Percentiles rank a stretch among this genome's conserved stretches.
Evolutionary conservation across 53 echinoderm and acorn worm species (phyloP).

Genomic region (Holothuria leucospilota): DNA sequence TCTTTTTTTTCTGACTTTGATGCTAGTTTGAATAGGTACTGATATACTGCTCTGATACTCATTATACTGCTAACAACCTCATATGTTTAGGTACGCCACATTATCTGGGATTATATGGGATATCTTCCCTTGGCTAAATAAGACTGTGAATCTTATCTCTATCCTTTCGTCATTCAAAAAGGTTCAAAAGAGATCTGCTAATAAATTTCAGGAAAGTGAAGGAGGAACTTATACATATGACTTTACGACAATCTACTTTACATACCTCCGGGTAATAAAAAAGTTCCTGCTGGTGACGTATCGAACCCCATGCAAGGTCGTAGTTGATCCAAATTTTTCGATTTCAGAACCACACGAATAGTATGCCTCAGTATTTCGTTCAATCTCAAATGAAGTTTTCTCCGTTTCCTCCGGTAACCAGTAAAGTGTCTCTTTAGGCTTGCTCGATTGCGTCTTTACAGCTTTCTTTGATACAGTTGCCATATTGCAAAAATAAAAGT

Average conservation of each 20-base stretch:
- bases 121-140: no score
- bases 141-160: no score
- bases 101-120: no score
- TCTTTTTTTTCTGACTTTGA: no score
- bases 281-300: conserved; percentile 55
- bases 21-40: no score
- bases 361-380: no score
- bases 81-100: no score
- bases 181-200: neutral
- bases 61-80: no score
- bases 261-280: conserved; percentile 55
- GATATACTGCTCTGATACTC: no score
- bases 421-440: neutral
- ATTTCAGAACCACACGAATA: conserved; percentile 23
- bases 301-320: conserved; percentile 70
- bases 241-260: neutral
- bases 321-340: conserved; percentile 47
- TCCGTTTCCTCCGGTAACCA: conserved; percentile 25
- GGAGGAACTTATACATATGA: neutral
- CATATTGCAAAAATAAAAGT: neutral
- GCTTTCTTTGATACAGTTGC: neutral
- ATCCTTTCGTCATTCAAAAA: neutral
- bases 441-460: neutral
- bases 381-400: neutral
- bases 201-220: neutral